Conservation (phyloP, 1,140 invertebrate species). For the Papilio glaucus region DNA sequence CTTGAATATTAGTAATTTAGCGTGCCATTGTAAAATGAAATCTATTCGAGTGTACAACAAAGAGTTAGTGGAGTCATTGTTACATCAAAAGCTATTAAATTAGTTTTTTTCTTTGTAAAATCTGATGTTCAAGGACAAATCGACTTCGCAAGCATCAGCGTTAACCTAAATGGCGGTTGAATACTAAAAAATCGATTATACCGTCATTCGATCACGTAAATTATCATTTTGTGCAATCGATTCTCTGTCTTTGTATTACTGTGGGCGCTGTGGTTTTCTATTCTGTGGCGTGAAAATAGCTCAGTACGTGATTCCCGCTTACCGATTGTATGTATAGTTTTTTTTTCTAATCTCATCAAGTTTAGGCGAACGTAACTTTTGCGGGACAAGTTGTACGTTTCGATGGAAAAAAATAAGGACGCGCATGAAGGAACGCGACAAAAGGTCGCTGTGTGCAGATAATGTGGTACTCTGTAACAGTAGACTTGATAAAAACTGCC, state of each 20-base stretch:
- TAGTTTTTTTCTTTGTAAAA: conserved; percentile 32
- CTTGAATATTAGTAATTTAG: conserved; percentile 9
- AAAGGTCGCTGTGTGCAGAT: conserved; percentile 38
- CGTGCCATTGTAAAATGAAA: conserved; percentile 15
- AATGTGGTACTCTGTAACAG: conserved; percentile 19
- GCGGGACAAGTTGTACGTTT: conserved; percentile 70
- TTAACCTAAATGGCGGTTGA: conserved; percentile 45
- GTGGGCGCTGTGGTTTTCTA: conserved; percentile 74
- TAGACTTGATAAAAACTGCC: conserved; percentile 23
- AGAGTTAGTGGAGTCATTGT: conserved; percentile 30
- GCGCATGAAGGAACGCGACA: conserved; percentile 50
- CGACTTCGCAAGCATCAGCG: conserved; percentile 40
- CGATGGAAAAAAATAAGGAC: conserved; percentile 66
- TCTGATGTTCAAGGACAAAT: conserved; percentile 32
- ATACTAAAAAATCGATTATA: conserved; percentile 70
- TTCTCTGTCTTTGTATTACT: conserved; percentile 66
- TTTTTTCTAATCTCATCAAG: conserved; percentile 50
- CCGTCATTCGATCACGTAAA: conserved; percentile 73
- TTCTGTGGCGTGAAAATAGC: conserved; percentile 62
- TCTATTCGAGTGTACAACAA: conserved; percentile 24
- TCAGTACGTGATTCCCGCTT: conserved; percentile 70
- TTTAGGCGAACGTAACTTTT: conserved; percentile 49
- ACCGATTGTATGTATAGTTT: conserved; percentile 51
- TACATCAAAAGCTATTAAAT: conserved; percentile 23
- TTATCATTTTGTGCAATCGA: conserved; percentile 79